These are phyloP conservation scores for Formica exsecta DNA, from an alignment of 1,140 invertebrate species.

Conservation along the genomic window DNA sequence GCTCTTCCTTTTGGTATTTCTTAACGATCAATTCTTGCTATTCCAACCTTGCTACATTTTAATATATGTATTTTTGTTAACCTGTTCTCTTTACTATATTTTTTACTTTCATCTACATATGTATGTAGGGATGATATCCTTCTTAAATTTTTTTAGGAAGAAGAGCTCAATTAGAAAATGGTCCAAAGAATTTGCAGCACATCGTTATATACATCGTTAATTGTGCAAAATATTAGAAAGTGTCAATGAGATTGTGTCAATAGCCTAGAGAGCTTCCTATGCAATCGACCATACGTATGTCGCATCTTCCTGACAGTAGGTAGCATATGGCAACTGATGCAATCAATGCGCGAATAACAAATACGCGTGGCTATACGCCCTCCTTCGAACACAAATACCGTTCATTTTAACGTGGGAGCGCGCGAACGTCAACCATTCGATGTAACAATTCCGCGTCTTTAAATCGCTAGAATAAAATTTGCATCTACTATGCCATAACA, in stretches of 20 bases:
- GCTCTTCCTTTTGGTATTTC: no score
- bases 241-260: conserved; percentile 17
- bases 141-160: not conserved
- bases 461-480: conserved; percentile 16
- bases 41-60: no score
- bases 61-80: no score
- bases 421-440: conserved; percentile 2
- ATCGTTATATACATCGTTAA: not conserved
- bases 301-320: conserved; percentile 28
- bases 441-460: conserved; percentile 18
- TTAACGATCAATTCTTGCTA: no score
- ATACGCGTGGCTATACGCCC: conserved; percentile 2
- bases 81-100: no score
- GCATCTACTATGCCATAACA: not conserved
- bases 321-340: not conserved
- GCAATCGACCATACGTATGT: conserved; percentile 29
- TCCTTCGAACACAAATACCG: conserved; percentile 17
- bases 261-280: not conserved
- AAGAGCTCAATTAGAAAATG: not conserved
- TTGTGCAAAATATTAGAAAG: conserved; percentile 43
- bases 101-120: not conserved
- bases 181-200: not conserved
- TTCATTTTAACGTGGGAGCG: conserved; percentile 49
- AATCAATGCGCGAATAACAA: conserved; percentile 21
- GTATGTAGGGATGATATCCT: not conserved